Base-by-base conservation (phyloP, 2,888 invertebrate genomes). In the Yponomeuta evonymella region DNA sequence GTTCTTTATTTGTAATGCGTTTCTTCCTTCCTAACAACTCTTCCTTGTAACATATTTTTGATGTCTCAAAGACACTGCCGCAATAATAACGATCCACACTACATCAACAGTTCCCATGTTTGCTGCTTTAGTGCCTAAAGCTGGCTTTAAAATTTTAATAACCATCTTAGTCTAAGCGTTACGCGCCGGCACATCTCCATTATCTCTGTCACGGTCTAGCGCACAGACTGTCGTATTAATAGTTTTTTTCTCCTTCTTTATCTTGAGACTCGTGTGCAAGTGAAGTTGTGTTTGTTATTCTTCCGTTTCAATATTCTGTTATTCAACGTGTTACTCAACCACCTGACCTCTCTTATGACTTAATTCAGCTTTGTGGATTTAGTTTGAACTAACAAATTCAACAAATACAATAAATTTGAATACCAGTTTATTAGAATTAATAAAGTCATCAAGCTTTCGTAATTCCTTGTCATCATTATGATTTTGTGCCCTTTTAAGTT, bases 221-320 rank as follows among this genome's bases (percentile, higher is more conserved):
- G 89, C 76, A 73, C 86, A 83, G 83, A 84, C 85, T 87, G 85
- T 89, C 85, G 88, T 86, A 89, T 89, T 88, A 86, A 79, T 68
- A 68, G 10, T 63, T 69, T 68, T 68, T 68, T 48, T 65, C 12
- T 65, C 30, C 51, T 15, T 9, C 51, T 58, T 12, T 58, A 58
- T 58, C 51, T 58, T 58, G 51, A 5, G 15, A 58, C 51, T 58
- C 51, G 12, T 58, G 15, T 58, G 51, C 51, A 58, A 15, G 15
- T 58, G 51, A 58, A 58, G 6, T 58, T 58, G 51, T 58, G 51
- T 58, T 51, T 51, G 12, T 51, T 51, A 51, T 51, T 51, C 11
- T 51, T 51, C 51, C 8, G 51, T 58, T 58, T 58, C 51, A 15
- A 15, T 58, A 15, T 58, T 58, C 51, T 58, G 15, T 15, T 58